Evolutionary conservation across 2,113 vertebrate genomes (phyloP), one percentile per base, ranked within the genome.

Genomic region (Panurus biarmicus): DNA sequence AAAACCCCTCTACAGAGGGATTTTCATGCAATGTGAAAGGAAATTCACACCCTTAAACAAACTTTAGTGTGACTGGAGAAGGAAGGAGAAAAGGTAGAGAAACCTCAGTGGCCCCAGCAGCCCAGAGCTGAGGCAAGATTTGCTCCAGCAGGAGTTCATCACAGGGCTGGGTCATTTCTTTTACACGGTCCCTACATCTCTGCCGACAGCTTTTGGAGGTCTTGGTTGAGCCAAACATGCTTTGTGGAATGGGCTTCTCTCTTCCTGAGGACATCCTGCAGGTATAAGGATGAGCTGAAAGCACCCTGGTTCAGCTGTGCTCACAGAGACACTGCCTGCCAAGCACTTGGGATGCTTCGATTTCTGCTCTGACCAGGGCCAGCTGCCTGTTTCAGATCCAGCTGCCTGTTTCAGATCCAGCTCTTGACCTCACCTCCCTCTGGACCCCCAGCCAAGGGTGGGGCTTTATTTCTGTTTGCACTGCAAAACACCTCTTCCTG

Each of bases 401-500:
- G 35, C 69, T 87, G 78, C 61, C 35, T 28, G 5, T 13, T 82
- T 62, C 67, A 66, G 10, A 85, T 82, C 51, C 87, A 93, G 35
- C 69, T 87, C 64, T 56, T 91, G 78, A 95, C 58, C 74, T 95
- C 91, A 88, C 28, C 80, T 72, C 76, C 45, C 56, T 57, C 11
- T 0, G 0, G 83, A 89, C 51, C 70, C 40, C 54, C 48, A 84
- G 73, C 36, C 53, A 75, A 78, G 48, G 75, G 79, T 70, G 58
- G 40, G 11, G 40, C 19, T 94, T 61, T 42, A 48, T 79, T 94
- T 92, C 75, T 85, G 77, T 48, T 56, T 56, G 26, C 22, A 13
- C 72, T 57, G 21, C 53, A 44, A 5, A 80, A 64, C 57, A 64
- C 28, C 56, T 84, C 69, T 60, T 79, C 57, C 62, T 13, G 5